A percentile compares a stretch with the other conserved stretches of the same genome.
These are phyloP conservation scores for Characodon lateralis DNA, from an alignment of 2,797 vertebrate species.

Conservation along the genomic window DNA sequence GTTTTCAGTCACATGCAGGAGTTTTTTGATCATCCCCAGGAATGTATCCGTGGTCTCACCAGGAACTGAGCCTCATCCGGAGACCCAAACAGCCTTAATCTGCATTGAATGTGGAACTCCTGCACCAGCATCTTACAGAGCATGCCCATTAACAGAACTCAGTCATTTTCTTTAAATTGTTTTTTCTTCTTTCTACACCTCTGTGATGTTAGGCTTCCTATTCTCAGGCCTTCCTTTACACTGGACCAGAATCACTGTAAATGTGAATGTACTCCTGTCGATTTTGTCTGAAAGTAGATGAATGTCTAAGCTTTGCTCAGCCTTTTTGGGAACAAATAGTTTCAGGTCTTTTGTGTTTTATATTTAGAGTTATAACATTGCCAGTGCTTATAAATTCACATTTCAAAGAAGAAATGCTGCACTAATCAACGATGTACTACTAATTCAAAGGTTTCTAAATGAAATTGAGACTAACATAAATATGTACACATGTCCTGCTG, in stretches of 20 bases:
- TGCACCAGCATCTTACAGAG: conserved; percentile 78
- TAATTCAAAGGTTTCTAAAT: conserved; percentile 8
- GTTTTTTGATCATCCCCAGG: conserved; percentile 79
- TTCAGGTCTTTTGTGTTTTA: conserved; percentile 12
- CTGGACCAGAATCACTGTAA: conserved; percentile 51
- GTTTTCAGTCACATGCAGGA: conserved; percentile 74
- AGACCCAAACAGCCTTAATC: conserved; percentile 56
- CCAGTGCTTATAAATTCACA: conserved; percentile 19
- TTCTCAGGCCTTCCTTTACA: conserved; percentile 63
- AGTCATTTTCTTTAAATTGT: conserved; percentile 33
- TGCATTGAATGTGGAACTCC: conserved; percentile 79
- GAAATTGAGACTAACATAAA: neutral
- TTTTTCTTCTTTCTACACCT: conserved; percentile 7
- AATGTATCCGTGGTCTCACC: conserved; percentile 66
- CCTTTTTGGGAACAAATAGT: neutral
- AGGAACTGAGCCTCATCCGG: conserved; percentile 40
- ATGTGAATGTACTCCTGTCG: conserved; percentile 23
- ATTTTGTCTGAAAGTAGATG: conserved; percentile 9
- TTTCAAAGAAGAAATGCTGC: conserved; percentile 1
- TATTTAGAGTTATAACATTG: conserved; percentile 22
- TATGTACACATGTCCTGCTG: conserved; percentile 1
- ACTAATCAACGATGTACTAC: conserved; percentile 3
- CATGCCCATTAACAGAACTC: conserved; percentile 49
- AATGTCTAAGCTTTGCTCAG: conserved; percentile 7
- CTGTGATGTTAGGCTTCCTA: neutral